These are phyloP conservation scores for Parapristionchus giblindavisi DNA, from an alignment of 2,888 invertebrate species.

Conservation along the genomic window DNA sequence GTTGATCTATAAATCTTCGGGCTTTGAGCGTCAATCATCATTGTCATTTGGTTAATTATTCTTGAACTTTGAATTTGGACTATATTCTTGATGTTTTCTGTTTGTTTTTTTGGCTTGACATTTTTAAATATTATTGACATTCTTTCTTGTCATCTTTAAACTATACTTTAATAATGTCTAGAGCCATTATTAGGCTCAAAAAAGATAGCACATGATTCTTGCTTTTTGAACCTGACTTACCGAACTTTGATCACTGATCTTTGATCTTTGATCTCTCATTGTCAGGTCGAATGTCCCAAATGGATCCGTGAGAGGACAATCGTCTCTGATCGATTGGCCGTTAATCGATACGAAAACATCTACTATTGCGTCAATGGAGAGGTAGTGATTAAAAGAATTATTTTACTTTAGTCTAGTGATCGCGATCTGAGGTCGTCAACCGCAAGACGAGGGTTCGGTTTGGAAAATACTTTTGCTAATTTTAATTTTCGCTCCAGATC, in stretches of 20 bases:
- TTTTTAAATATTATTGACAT: too few species aligned
- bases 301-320: constrained; percentile 51
- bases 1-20: too few species aligned
- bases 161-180: too few species aligned
- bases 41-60: too few species aligned
- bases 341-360: constrained; percentile 53
- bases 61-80: too few species aligned
- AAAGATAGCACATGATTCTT: too few species aligned
- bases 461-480: not conserved
- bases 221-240: too few species aligned
- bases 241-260: not conserved
- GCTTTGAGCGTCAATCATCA: too few species aligned
- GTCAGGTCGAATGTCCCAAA: constrained; percentile 50
- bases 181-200: too few species aligned
- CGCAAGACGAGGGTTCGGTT: not conserved
- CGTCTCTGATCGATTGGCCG: constrained; percentile 48
- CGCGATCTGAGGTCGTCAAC: not conserved
- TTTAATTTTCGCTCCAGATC: constrained; percentile 40
- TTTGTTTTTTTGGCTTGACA: too few species aligned
- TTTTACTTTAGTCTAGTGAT: not conserved
- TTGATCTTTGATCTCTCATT: not conserved
- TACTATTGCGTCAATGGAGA: constrained; percentile 54
- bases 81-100: too few species aligned
- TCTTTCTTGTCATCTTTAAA: too few species aligned
- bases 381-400: constrained; percentile 32